Evolutionary conservation across 2,113 vertebrate species (phyloP).

Genomic region (Corapipo altera): DNA sequence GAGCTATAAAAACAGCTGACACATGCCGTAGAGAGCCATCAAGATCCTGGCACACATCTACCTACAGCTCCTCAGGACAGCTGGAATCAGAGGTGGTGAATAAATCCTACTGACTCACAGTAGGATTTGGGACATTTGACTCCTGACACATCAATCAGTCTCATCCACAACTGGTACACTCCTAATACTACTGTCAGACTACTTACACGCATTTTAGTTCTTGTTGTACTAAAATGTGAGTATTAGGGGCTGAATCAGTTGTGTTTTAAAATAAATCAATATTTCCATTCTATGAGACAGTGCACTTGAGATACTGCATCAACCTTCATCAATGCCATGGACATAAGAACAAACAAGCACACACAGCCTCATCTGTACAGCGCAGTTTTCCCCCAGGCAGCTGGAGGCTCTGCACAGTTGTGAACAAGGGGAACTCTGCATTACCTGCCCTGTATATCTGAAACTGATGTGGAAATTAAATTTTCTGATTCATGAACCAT

Average conservation of each 20-base stretch:
- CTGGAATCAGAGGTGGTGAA: neutral
- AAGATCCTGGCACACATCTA: neutral
- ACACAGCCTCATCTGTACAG: neutral
- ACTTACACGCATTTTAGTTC: neutral
- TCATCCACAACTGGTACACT: fast-evolving
- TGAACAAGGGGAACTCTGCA: fast-evolving
- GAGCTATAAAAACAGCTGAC: neutral
- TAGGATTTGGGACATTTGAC: no score
- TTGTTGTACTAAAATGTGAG: neutral
- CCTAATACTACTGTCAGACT: neutral
- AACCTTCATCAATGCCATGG: neutral
- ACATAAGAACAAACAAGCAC: neutral
- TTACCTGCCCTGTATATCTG: neutral
- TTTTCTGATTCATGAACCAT: neutral
- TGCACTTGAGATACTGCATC: neutral
- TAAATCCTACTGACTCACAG: neutral
- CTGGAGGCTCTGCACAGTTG: neutral
- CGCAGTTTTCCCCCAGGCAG: neutral
- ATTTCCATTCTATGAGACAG: neutral
- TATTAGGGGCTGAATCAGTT: neutral
- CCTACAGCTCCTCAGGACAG: neutral
- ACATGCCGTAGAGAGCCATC: neutral
- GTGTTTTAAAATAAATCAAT: neutral
- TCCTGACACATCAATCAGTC: neutral
- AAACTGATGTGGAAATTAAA: neutral